Conservation (phyloP, 1,140 invertebrate species). For the Drosophila asahinai region DNA sequence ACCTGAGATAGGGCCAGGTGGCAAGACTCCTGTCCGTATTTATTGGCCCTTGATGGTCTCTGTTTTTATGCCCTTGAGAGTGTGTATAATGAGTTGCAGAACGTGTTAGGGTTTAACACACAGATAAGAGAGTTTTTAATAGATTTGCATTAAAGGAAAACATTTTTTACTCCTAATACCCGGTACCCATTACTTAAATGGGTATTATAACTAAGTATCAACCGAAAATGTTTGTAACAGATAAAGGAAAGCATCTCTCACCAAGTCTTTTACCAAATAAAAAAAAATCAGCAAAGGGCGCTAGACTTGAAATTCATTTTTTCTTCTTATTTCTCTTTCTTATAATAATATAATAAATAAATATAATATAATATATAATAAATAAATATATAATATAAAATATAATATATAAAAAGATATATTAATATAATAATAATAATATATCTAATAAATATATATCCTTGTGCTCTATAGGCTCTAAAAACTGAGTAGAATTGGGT, state of each 20-base stretch:
- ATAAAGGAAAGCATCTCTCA: no score
- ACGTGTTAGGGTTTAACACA: neutral
- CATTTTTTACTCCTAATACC: neutral
- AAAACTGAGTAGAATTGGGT: neutral
- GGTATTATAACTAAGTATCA: no score
- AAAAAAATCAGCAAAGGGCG: no score
- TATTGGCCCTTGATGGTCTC: conserved; percentile 9
- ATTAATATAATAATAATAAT: neutral
- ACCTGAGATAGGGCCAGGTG: conserved; percentile 34
- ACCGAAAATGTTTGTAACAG: no score
- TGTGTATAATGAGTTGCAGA: neutral
- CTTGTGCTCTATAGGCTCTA: neutral
- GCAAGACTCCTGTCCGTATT: conserved; percentile 27
- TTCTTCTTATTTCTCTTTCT: no score
- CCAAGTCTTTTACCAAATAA: no score
- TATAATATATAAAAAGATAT: no score
- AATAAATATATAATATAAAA: no score
- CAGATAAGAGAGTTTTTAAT: neutral
- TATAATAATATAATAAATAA: no score
- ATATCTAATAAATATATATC: neutral
- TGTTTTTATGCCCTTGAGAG: conserved; percentile 8
- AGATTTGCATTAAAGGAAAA: neutral
- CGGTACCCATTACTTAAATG: neutral
- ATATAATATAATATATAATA: no score
- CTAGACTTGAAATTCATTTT: no score